Conservation (phyloP, 2,797 vertebrate genomes). For the Scarus forsteni region DNA sequence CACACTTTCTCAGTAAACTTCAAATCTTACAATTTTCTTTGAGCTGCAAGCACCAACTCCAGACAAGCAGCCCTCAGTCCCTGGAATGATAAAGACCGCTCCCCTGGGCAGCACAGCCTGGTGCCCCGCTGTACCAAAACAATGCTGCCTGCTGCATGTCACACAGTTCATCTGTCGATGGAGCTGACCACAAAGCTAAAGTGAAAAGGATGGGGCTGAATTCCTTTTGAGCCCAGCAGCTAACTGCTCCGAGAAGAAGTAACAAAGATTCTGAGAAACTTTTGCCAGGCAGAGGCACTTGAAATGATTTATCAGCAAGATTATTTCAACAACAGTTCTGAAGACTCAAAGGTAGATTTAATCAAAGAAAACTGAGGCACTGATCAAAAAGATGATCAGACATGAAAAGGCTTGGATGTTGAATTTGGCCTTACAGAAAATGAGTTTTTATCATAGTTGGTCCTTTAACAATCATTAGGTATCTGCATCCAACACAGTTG, state of each 20-base stretch:
- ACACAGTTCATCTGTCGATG: slow-evolving; percentile 53
- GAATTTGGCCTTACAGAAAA: no score
- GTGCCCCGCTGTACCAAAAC: slow-evolving; percentile 46
- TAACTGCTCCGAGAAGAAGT: slow-evolving; percentile 6
- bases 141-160: slow-evolving; percentile 51
- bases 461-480: no score
- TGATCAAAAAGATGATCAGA: neutral
- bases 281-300: neutral
- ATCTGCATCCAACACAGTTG: no score
- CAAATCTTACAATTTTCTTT: slow-evolving; percentile 39
- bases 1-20: slow-evolving; percentile 20
- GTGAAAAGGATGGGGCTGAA: slow-evolving; percentile 33
- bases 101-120: slow-evolving; percentile 42
- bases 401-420: no score
- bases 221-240: slow-evolving; percentile 34
- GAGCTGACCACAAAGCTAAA: slow-evolving; percentile 40
- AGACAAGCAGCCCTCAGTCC: slow-evolving; percentile 34
- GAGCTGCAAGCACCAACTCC: slow-evolving; percentile 27
- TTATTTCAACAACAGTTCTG: neutral
- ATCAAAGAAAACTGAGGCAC: neutral
- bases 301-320: neutral
- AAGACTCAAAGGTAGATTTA: neutral
- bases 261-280: neutral
- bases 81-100: slow-evolving; percentile 49
- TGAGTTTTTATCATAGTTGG: no score